Percentiles rank a stretch among this genome's conserved stretches.
Conservation (phyloP, 2,797 vertebrate genomes). For the Sitta carolinensis region DNA sequence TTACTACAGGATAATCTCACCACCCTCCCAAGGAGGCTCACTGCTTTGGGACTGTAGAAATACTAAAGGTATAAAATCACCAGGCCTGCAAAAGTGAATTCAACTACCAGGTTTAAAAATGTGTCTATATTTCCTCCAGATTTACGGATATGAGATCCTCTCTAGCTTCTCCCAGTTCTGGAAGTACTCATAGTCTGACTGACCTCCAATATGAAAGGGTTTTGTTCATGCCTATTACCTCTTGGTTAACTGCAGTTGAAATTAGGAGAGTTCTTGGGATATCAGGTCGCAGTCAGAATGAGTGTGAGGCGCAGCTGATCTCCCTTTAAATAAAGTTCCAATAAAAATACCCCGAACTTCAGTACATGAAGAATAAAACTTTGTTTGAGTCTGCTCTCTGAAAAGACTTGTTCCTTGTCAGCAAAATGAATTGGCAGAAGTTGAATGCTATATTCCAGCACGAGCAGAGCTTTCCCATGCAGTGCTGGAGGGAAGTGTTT, state of each 20-base stretch:
- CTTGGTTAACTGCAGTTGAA: not conserved
- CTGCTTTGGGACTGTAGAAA: not conserved
- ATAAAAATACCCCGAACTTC: not conserved
- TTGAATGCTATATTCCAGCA: slow-evolving; percentile 27
- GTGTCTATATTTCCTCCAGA: not conserved
- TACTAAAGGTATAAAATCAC: not conserved
- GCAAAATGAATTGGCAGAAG: slow-evolving; percentile 54
- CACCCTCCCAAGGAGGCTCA: not conserved
- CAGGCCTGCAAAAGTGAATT: not conserved
- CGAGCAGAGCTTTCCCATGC: slow-evolving; percentile 45
- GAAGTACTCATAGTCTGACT: not conserved
- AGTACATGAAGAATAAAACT: slow-evolving; percentile 9
- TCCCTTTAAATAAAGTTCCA: not conserved
- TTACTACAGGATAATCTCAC: not conserved
- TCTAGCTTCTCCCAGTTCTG: not conserved
- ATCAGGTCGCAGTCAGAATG: not conserved
- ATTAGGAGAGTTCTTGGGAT: not conserved
- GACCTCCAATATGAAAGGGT: fast-evolving
- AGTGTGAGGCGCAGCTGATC: not conserved
- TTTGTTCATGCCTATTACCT: not conserved
- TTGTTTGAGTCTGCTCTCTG: not conserved
- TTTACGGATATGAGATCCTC: not conserved
- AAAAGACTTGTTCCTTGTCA: slow-evolving; percentile 32
- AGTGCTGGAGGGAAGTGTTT: not conserved
- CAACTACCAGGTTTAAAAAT: not conserved